Conservation (phyloP, 2,113 vertebrate species). For the Sinocyclocheilus maitianheensis region DNA sequence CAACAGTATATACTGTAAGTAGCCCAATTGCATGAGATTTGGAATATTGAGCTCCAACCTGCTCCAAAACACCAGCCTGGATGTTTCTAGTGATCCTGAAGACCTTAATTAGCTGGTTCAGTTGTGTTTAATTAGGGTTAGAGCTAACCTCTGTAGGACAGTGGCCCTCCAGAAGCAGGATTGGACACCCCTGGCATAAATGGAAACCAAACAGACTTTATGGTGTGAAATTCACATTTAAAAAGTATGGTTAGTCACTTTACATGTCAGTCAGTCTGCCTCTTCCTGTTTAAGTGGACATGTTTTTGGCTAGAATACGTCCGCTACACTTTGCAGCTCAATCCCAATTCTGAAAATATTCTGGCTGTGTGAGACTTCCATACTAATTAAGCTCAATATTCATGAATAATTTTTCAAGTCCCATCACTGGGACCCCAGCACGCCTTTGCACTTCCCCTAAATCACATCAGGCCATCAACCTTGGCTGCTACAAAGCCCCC, state of each 20-base stretch:
- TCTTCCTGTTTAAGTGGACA: not conserved
- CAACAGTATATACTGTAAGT: too few relatives aligned
- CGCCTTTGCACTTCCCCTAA: not conserved
- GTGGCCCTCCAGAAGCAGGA: too few relatives aligned
- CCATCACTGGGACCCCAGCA: conserved; percentile 14
- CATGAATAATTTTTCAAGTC: not conserved
- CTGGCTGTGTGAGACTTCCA: not conserved
- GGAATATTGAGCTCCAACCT: not conserved
- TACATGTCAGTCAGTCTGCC: not conserved
- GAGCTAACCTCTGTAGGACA: too few relatives aligned
- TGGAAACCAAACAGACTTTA: not conserved
- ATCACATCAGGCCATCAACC: conserved; percentile 24
- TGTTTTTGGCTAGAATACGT: not conserved
- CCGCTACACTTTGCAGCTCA: not conserved
- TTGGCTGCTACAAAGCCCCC: not conserved
- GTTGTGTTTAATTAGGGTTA: too few relatives aligned
- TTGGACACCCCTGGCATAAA: too few relatives aligned
- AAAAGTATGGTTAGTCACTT: not conserved
- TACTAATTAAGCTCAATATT: conserved; percentile 5
- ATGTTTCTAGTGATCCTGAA: not conserved
- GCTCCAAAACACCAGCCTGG: not conserved
- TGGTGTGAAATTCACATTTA: not conserved
- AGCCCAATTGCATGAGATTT: not conserved
- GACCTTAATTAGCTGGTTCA: too few relatives aligned
- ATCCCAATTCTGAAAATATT: not conserved